Base-by-base conservation (phyloP, 2,888 invertebrate species). In the Digitonthophagus gazella region DNA sequence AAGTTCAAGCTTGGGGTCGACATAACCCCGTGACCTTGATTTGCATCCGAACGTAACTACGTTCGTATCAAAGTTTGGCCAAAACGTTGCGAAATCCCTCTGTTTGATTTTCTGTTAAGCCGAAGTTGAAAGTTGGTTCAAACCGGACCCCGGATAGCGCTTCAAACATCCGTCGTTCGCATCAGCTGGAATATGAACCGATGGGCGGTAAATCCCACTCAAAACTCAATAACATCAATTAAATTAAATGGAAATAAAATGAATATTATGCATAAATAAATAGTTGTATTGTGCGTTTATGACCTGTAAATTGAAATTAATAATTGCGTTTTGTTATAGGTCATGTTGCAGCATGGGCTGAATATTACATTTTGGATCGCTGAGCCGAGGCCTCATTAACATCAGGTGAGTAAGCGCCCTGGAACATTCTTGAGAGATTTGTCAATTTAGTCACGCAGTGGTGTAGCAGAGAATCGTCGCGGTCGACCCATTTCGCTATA, bases 281-380 rank as follows among this genome's bases (percentile, higher is more conserved):
- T 11, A 5, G 28, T 5, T 44, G 3, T 44, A 8, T 44, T 44
- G 28, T 16, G 18, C 6, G 18, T 19, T 18, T 61, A n/a, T 57
- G 4, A 1, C 6, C n/a, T 1, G n/a, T 5, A 5, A 1, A 57
- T 15, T 57, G 15, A 15, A n/a, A 57, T 64, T 72, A 64, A 65
- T 66, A 65, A 55, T 71, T 57, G 72, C 54, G 65, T 19, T 73
- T 75, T 76, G 71, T 80, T 79, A 69, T 78, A 80, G 80, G 75
- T 75, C 74, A 76, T 76, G 77, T 72, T 71, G 71, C 79, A 80
- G 74, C 75, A 81, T 82, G 82, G 82, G 82, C 79, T 82, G 81
- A 82, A 80, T 76, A 71, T 74, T 68, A 74, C 72, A 69, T 72
- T 74, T 75, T 75, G 75, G 71, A 72, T 71, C 72, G 68, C 71